Evolutionary conservation across 2,888 invertebrate genomes (phyloP).

Genomic region (Athalia circularis): DNA sequence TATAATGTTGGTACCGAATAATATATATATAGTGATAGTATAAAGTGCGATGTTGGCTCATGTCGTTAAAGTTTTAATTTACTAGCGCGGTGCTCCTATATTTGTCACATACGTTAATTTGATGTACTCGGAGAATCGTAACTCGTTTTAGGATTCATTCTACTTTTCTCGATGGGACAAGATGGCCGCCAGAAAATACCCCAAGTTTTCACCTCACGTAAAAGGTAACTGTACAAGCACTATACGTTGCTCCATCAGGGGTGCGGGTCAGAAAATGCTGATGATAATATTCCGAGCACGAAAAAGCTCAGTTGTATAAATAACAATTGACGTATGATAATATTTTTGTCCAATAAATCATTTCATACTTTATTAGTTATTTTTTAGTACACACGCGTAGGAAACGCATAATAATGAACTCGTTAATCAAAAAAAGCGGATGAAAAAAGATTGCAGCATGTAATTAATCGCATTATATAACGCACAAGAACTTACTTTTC

Average conservation of each 20-base stretch:
- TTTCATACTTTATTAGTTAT: too few relatives aligned
- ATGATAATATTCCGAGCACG: not conserved
- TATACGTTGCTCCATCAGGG: too few relatives aligned
- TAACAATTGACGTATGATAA: not conserved
- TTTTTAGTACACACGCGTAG: too few relatives aligned
- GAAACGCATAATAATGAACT: too few relatives aligned
- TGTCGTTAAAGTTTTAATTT: conserved; percentile 35
- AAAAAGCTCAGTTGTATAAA: not conserved
- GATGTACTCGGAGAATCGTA: not conserved
- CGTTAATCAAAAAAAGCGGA: not conserved
- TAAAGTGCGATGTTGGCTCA: not conserved
- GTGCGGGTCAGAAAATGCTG: too few relatives aligned
- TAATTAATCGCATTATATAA: not conserved
- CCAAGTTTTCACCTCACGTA: not conserved
- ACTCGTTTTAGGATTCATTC: not conserved
- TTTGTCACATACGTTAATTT: conserved; percentile 7
- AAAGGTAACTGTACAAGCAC: conserved; percentile 1
- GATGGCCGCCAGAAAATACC: not conserved
- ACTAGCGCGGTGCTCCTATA: not conserved
- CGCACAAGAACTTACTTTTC: too few relatives aligned
- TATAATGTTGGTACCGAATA: too few relatives aligned
- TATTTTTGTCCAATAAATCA: too few relatives aligned
- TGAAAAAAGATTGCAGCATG: not conserved
- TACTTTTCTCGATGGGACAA: conserved; percentile 5
- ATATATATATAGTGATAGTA: too few relatives aligned